Evolutionary conservation across 2,888 invertebrate genomes (phyloP), one percentile per base, ranked within the genome.

Genomic region (Apamea crenata): DNA sequence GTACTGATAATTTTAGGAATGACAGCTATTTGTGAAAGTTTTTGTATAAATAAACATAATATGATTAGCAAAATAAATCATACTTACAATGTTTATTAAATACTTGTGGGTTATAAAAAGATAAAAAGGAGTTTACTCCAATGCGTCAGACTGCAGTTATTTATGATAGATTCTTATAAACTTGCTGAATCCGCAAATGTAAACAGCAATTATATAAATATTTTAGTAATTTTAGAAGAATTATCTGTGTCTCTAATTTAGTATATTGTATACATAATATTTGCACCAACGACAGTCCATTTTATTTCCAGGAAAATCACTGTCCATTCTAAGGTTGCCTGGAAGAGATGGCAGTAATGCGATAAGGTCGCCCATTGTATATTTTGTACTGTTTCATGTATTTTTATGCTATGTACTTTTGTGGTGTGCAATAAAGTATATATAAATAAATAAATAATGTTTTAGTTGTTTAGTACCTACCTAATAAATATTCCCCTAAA

Each of bases 51-150:
- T 65, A 47, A 65, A 65, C 25, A 65, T 18, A 21, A 65, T 18
- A 21, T 32, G 18, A 3, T 16, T 36, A 74, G 59, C 14, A 10
- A 65, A 69, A 80, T 69, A 50, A 63, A 65, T 77, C 18, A 36
- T 32, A n/a, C 29, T 50, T 16, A 67, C 18, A 47, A 47, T 69
- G 59, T 74, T 84, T 74, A 66, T 50, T 21, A 29, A 74, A 50
- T 66, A 66, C 10, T 67, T 50, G 47, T 29, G 7, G 16, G 29
- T 50, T 50, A 40, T 63, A 25, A 74, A 69, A 80, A 85, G 32
- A 81, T 85, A n/a, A 85, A 85, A 82, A 82, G 53, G 32, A 66
- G 7, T 44, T 61, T 0, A 21, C 25, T 66, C 21, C 44, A 47
- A 18, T 36, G 25, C 29, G 67, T 44, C 71, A 25, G 36, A 47